Conservation (phyloP, 2,797 vertebrate genomes). For the Etheostoma perlongum region DNA sequence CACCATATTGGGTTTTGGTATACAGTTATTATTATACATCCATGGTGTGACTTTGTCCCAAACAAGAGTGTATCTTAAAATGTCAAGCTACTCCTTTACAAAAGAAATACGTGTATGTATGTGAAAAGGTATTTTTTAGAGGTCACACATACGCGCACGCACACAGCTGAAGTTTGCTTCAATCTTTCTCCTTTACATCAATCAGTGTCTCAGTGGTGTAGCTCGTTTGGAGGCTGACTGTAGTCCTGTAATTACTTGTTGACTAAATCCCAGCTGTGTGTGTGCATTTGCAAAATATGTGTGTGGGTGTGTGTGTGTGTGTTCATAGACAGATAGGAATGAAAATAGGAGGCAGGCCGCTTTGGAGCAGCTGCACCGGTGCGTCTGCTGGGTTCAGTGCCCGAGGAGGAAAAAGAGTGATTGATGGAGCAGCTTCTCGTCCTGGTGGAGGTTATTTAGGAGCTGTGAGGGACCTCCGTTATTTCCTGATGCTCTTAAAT, state of each 20-base stretch:
- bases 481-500: constrained; percentile 73
- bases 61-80: background rate
- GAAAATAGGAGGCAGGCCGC: constrained; percentile 69
- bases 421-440: constrained; percentile 72
- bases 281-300: constrained; percentile 47
- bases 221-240: constrained; percentile 48
- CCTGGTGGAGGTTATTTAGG: constrained; percentile 62
- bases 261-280: constrained; percentile 63
- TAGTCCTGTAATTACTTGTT: constrained; percentile 73
- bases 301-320: constrained; percentile 47
- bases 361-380: constrained; percentile 65
- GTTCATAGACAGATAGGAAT: constrained; percentile 62
- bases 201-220: constrained; percentile 48
- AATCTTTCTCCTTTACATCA: constrained; percentile 51
- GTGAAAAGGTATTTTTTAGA: background rate
- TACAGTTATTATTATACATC: no score
- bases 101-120: background rate
- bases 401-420: constrained; percentile 61
- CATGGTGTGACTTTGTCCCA: background rate
- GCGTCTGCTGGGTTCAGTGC: constrained; percentile 42
- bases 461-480: constrained; percentile 62
- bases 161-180: constrained; percentile 32
- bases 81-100: background rate
- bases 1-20: no score
- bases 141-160: constrained; percentile 1